Evolutionary conservation across 2,888 invertebrate genomes (phyloP).

Genomic region (Oegoconia quadripuncta): DNA sequence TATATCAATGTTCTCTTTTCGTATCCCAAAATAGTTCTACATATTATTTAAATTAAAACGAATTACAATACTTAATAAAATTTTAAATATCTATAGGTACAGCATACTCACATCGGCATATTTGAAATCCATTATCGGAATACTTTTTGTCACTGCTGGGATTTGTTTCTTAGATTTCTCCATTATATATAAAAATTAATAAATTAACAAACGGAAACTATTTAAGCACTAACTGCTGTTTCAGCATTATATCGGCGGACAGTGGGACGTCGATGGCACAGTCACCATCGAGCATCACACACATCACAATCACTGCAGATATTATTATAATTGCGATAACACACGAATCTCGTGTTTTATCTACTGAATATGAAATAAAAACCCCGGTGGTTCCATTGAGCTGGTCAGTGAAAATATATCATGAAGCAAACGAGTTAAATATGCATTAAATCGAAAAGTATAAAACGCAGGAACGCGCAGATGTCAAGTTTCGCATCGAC

Average conservation of each 20-base stretch:
- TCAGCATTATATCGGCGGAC: conserved; percentile 39
- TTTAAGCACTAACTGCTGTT: conserved; percentile 35
- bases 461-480: conserved; percentile 75
- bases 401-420: conserved; percentile 38
- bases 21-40: too few relatives aligned
- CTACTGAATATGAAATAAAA: neutral
- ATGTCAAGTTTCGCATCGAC: conserved; percentile 79
- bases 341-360: conserved; percentile 6
- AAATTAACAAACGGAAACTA: conserved; percentile 27
- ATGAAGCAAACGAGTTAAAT: conserved; percentile 42
- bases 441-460: conserved; percentile 63
- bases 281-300: conserved; percentile 38
- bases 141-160: conserved; percentile 48
- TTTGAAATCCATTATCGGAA: conserved; percentile 53
- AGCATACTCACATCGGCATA: conserved; percentile 59
- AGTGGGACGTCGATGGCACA: conserved; percentile 37
- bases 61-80: too few relatives aligned
- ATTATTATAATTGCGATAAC: too few relatives aligned
- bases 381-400: neutral
- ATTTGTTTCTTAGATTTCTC: conserved; percentile 37
- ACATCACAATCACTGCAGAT: conserved; percentile 53
- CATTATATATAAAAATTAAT: conserved; percentile 5
- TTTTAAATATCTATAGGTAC: too few relatives aligned
- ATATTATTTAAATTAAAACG: too few relatives aligned
- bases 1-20: too few relatives aligned